Base-by-base conservation (phyloP, 2,797 vertebrate species). In the Euphonia xanthogaster region DNA sequence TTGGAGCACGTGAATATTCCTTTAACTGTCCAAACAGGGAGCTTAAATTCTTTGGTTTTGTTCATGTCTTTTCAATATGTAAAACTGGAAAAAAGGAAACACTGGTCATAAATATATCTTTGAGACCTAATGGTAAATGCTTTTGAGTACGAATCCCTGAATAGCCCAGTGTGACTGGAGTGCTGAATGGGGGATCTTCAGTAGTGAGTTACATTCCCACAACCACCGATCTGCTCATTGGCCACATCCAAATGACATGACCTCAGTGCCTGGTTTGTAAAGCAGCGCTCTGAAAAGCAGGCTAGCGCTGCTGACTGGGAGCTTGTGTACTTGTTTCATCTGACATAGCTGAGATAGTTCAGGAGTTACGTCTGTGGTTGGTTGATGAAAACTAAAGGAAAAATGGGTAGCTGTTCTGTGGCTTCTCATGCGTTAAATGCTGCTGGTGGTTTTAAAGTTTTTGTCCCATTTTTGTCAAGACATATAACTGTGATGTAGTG, bases 261-360 rank as follows among this genome's bases (percentile, higher is more conserved):
- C 55, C 68, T 90, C 68, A 75, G 65, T 65, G 72, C 57, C 28
- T 50, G 42, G 25, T 40, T 91, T 91, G 50, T 68, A 83, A 80
- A 88, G 78, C 65, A 89, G 86, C 40, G 20, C 1, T 1, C 47
- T 91, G 74, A 45, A 89, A 94, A 89, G 75, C 86, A 75, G 62
- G 15, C 70, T 78, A 24, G 85, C 0, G 1, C 39, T 92, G 65
- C 84, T 92, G 80, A 23, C 71, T 63, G 77, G 33, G 33, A 70
- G 61, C 63, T 37, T 74, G 50, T 75, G 45, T 81, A 8, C 62
- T 93, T 65, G 44, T 50, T 63, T 86, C 51, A 24, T 83, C 82
- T 93, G 73, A 67, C 77, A 82, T 94, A 77, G 55, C 58, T 81
- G 44, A 86, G 79, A 78, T 83, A 78, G 76, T 76, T 95, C 51